phyloP scores from a whole-genome alignment of 2,888 invertebrate species.

The Perithous albicinctus region DNA sequence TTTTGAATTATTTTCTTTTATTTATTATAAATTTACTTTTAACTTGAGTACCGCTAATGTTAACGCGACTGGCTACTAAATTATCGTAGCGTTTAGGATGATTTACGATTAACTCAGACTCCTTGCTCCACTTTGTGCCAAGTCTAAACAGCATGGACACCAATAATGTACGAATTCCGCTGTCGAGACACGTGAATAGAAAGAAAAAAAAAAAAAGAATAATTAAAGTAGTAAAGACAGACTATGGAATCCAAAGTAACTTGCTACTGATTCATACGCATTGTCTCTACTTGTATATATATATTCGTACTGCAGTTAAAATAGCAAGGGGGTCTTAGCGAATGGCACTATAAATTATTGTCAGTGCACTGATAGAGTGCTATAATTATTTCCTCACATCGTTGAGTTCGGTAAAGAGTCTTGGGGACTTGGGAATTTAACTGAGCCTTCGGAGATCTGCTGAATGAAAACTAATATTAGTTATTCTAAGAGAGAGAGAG shows the following conservation, averaged over 20 bases:
- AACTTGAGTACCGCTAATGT: background rate
- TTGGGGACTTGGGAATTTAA: background rate
- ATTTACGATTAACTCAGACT: constrained; percentile 14
- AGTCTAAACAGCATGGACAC: background rate
- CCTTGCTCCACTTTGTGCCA: background rate
- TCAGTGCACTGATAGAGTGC: background rate
- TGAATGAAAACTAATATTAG: constrained; percentile 57
- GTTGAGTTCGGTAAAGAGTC: constrained; percentile 39
- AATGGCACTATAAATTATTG: constrained; percentile 43
- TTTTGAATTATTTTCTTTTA: too few species aligned
- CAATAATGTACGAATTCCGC: background rate
- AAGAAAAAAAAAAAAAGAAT: background rate
- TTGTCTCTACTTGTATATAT: background rate
- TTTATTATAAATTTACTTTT: too few species aligned
- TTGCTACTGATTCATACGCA: background rate
- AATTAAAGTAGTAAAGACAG: background rate
- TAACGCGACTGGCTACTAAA: background rate
- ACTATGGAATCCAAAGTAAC: background rate
- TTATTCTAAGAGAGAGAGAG: constrained; percentile 22
- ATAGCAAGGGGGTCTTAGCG: constrained; percentile 11
- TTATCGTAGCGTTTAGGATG: constrained; percentile 1
- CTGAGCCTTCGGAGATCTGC: constrained; percentile 21
- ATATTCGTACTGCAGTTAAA: constrained; percentile 8
- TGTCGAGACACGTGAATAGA: too few species aligned
- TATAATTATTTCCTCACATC: constrained; percentile 45